Evolutionary conservation across 2,113 vertebrate species (phyloP), one percentile per base, ranked within the genome.

Genomic region (Ptilorrhoa leucosticta): DNA sequence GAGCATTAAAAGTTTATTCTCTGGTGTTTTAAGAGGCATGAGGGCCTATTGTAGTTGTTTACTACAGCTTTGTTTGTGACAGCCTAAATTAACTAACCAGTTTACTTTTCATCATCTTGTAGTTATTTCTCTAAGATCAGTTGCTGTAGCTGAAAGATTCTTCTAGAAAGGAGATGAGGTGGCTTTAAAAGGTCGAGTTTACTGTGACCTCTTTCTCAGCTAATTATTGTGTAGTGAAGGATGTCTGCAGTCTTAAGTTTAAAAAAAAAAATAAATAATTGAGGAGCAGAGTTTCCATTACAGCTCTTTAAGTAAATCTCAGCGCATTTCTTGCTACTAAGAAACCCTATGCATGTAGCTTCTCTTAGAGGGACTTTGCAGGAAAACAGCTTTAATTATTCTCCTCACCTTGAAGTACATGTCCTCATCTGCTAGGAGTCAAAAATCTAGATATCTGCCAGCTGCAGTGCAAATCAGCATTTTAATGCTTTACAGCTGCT

Each of bases 401-500:
- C 65, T 91, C 15, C 69, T 96, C 89, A 93, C 96, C 95, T 96
- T 93, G 92, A 96, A 89, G 89, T 89, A 37, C 45, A 17, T 56
- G 66, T 92, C 81, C 77, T 97, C 83, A 35, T 90, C 72, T 92
- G 68, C 78, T 58, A 70, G 71, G 69, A 96, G 60, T 89, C 69
- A 94, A 50, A 93, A 89, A 82, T 69, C 65, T 44, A 84, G 77
- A 37, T 96, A 91, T 48, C 79, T 91, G 92, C 86, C 96, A 97
- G 89, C 94, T 93, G 92, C 95, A 91, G 77, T 76, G 51, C 81
- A 93, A 92, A 96, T 91, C 94, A 96, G 76, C 88, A 78, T 93
- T 96, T 96, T 94, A 94, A 96, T 96, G 73, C 87, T 93, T 95
- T 96, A 87, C 94, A 96, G 90, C 91, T 94, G 95, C 93, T 96